These are phyloP conservation scores for Lucinisca nassula DNA, from an alignment of 2,888 invertebrate species.

Conservation along the genomic window DNA sequence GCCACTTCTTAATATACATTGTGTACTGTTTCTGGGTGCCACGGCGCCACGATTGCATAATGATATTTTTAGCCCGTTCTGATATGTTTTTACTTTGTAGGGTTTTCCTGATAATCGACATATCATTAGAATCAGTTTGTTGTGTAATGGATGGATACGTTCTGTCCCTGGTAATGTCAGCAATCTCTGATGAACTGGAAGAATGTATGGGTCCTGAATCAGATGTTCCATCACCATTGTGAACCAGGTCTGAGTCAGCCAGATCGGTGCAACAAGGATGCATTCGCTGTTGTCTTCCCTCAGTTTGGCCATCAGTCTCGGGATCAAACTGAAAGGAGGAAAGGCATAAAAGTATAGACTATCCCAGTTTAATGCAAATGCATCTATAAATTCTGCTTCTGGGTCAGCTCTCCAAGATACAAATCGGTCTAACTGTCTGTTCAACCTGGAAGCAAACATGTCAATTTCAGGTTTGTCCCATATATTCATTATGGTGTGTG, in stretches of 20 bases:
- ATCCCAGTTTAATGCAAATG: conserved; percentile 41
- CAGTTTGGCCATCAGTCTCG: conserved; percentile 25
- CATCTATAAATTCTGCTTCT: conserved; percentile 36
- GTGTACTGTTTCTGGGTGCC: conserved; percentile 45
- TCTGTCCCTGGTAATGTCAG: neutral
- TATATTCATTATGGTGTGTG: neutral
- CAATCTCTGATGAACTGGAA: neutral
- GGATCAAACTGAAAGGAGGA: conserved; percentile 41
- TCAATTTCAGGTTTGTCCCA: conserved; percentile 37
- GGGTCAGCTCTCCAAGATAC: conserved; percentile 65
- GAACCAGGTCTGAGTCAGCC: conserved; percentile 52
- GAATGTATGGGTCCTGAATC: conserved; percentile 11
- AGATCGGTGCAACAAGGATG: conserved; percentile 47
- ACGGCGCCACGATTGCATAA: conserved; percentile 29
- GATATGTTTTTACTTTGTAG: conserved; percentile 11
- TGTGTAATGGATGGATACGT: neutral
- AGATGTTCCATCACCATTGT: conserved; percentile 16
- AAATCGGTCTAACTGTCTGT: conserved; percentile 36
- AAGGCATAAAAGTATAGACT: conserved; percentile 11
- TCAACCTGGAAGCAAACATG: conserved; percentile 55
- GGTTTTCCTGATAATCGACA: conserved; percentile 24
- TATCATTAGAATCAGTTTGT: conserved; percentile 9
- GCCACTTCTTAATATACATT: conserved; percentile 31
- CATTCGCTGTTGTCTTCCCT: conserved; percentile 35
- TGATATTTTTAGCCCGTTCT: neutral